Conservation (phyloP, 1,140 invertebrate species). For the Lordiphosa mommai region DNA sequence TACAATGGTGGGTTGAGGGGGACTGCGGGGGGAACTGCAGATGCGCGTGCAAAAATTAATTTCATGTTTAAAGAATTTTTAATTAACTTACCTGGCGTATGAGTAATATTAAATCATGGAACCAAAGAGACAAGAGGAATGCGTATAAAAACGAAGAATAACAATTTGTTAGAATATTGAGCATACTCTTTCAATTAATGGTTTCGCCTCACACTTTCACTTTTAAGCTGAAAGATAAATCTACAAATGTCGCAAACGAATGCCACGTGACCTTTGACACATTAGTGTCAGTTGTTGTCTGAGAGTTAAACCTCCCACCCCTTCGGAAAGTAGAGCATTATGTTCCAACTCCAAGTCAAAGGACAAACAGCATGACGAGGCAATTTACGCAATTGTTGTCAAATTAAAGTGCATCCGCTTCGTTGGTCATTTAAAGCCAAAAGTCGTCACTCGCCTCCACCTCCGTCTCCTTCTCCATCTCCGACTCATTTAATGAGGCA, state of each 20-base stretch:
- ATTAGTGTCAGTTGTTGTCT: constrained; percentile 75
- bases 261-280: constrained; percentile 78
- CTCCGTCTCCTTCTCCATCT: background rate
- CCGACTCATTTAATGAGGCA: constrained; percentile 38
- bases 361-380: constrained; percentile 70
- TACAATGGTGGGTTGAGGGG: background rate
- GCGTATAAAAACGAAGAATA: background rate
- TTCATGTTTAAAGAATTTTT: constrained; percentile 60
- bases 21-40: background rate
- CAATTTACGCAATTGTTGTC: constrained; percentile 79
- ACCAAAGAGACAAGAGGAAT: background rate
- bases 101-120: constrained; percentile 55
- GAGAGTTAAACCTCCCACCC: background rate
- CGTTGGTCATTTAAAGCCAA: constrained; percentile 75
- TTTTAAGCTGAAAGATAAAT: constrained; percentile 56
- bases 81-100: constrained; percentile 61
- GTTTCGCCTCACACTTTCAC: constrained; percentile 27
- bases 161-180: background rate
- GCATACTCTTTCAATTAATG: no score
- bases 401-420: constrained; percentile 79
- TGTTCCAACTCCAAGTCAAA: constrained; percentile 38
- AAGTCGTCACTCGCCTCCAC: constrained; percentile 13
- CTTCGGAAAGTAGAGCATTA: constrained; percentile 2
- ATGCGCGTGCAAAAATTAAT: constrained; percentile 44
- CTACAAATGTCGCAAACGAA: constrained; percentile 73